These are phyloP conservation scores for Onchidella celtica DNA, from an alignment of 2,888 invertebrate species.

Conservation along the genomic window DNA sequence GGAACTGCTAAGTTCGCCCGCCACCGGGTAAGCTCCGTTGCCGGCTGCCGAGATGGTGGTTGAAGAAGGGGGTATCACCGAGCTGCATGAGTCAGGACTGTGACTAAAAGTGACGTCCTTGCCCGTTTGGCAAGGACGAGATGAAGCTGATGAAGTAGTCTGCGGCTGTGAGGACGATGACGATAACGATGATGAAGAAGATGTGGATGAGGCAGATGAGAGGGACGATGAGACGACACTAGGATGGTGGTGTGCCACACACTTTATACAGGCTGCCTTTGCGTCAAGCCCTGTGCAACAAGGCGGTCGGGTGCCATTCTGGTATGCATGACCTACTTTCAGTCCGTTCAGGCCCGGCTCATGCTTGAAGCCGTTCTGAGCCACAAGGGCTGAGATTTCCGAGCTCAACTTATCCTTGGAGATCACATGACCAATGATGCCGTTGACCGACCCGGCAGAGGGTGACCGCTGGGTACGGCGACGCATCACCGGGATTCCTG, in stretches of 20 bases:
- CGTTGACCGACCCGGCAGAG: constrained; percentile 36
- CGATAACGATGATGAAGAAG: background rate
- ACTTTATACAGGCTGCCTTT: constrained; percentile 9
- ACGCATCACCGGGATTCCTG: background rate
- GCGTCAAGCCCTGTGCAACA: constrained; percentile 19
- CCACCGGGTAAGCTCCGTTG: constrained; percentile 1
- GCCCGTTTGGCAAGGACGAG: constrained; percentile 4
- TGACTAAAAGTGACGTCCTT: background rate
- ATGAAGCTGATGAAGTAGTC: background rate
- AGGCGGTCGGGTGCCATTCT: constrained; percentile 33
- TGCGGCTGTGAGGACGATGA: constrained; percentile 15
- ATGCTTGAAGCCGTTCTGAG: constrained; percentile 29
- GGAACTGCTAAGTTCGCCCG: background rate
- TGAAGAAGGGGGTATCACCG: background rate
- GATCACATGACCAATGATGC: background rate
- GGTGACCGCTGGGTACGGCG: constrained; percentile 34
- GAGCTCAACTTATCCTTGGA: constrained; percentile 21
- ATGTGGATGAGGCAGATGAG: background rate
- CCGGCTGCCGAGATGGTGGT: constrained; percentile 1
- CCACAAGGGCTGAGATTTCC: constrained; percentile 3
- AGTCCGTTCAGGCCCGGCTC: constrained; percentile 20
- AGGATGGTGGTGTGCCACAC: constrained; percentile 37
- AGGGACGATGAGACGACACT: background rate
- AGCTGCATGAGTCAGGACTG: background rate
- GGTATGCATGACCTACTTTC: constrained; percentile 8